Percentiles rank a stretch among this genome's conserved stretches.
These are phyloP conservation scores for Lampris incognitus DNA, from an alignment of 2,113 vertebrate species.

Conservation along the genomic window DNA sequence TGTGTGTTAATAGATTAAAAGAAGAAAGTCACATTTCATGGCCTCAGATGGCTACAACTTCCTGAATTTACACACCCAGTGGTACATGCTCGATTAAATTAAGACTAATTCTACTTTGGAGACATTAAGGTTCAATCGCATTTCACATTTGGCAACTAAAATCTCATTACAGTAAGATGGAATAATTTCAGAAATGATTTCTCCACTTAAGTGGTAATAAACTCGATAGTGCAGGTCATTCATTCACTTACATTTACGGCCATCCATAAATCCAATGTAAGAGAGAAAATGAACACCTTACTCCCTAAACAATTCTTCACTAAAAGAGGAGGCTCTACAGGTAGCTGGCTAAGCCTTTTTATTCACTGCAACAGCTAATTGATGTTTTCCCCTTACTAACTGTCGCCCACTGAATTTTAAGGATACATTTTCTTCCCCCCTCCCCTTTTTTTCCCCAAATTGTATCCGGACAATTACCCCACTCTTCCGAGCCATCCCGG, in stretches of 20 bases:
- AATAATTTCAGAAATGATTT: constrained; percentile 83
- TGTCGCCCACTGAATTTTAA: constrained; percentile 4
- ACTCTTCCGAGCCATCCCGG: too few species aligned
- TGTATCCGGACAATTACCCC: too few species aligned
- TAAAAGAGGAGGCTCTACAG: constrained; percentile 53
- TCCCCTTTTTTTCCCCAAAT: too few species aligned
- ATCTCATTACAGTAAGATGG: constrained; percentile 74
- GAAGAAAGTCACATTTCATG: constrained; percentile 40
- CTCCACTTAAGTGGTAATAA: constrained; percentile 84
- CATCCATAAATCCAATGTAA: constrained; percentile 82
- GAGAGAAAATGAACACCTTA: constrained; percentile 81
- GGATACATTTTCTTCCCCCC: neutral
- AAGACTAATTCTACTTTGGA: constrained; percentile 58
- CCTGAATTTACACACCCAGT: constrained; percentile 43
- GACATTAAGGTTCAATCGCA: constrained; percentile 76
- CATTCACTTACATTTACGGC: constrained; percentile 75
- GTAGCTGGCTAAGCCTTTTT: constrained; percentile 58
- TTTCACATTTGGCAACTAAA: constrained; percentile 75
- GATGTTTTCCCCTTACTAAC: constrained; percentile 40
- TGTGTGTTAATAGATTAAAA: constrained; percentile 57
- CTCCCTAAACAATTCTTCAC: constrained; percentile 73
- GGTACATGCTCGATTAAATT: constrained; percentile 70
- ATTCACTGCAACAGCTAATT: constrained; percentile 71
- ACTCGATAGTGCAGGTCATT: constrained; percentile 75
- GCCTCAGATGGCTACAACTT: constrained; percentile 30